A percentile compares a stretch with the other conserved stretches of the same genome.
These are phyloP conservation scores for Pharmacophagus antenor DNA, from an alignment of 2,888 invertebrate species.

Conservation along the genomic window DNA sequence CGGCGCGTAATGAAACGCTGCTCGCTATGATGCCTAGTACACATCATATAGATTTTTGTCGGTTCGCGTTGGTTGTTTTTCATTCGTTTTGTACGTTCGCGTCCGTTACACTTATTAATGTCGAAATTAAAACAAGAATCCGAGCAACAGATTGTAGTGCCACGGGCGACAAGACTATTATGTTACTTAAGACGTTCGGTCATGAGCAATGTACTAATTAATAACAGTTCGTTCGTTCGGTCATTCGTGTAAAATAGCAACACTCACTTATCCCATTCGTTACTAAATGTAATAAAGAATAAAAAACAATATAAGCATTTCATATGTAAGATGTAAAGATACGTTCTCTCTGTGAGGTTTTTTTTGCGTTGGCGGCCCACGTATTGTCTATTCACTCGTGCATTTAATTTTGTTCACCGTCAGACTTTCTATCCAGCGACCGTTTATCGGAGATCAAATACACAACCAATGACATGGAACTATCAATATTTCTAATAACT, in stretches of 20 bases:
- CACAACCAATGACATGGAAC: slow-evolving; percentile 78
- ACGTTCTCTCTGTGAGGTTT: slow-evolving; percentile 40
- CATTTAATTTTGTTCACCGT: slow-evolving; percentile 66
- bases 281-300: slow-evolving; percentile 36
- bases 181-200: slow-evolving; percentile 56
- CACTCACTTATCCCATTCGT: slow-evolving; percentile 35
- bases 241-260: slow-evolving; percentile 50
- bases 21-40: slow-evolving; percentile 73
- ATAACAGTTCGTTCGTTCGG: slow-evolving; percentile 51
- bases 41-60: slow-evolving; percentile 69
- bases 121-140: slow-evolving; percentile 70
- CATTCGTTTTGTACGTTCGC: slow-evolving; percentile 68
- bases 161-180: slow-evolving; percentile 70
- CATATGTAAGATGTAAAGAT: slow-evolving; percentile 50
- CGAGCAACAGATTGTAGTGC: slow-evolving; percentile 58
- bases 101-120: slow-evolving; percentile 64
- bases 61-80: slow-evolving; percentile 65
- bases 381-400: slow-evolving; percentile 53
- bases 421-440: slow-evolving; percentile 72
- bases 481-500: slow-evolving; percentile 81
- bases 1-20: slow-evolving; percentile 73
- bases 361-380: slow-evolving; percentile 62
- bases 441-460: slow-evolving; percentile 75
- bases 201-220: slow-evolving; percentile 60
- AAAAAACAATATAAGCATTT: slow-evolving; percentile 38